Conservation (phyloP, 92 coral and sea anemone genomes). For the Porites lobata region DNA sequence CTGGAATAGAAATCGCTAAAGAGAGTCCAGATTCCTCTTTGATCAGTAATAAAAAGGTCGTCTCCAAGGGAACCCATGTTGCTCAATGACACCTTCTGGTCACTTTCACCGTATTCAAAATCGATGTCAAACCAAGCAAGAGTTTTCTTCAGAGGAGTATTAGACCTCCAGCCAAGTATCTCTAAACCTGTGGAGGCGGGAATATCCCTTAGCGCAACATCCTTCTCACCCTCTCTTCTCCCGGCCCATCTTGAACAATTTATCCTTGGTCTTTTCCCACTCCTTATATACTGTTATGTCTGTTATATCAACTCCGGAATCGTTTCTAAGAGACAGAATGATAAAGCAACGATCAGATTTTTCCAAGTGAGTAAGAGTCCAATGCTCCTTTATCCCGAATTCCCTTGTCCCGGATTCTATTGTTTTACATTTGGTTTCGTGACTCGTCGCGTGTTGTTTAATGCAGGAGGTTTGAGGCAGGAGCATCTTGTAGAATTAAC, state of each 20-base stretch:
- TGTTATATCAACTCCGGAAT: not conserved
- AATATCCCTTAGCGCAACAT: slow-evolving; percentile 4
- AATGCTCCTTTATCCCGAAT: too few relatives aligned
- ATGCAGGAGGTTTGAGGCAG: too few relatives aligned
- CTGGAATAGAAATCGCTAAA: slow-evolving; percentile 25
- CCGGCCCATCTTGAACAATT: slow-evolving; percentile 8
- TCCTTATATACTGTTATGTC: not conserved
- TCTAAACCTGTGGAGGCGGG: slow-evolving; percentile 18
- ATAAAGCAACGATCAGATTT: too few relatives aligned
- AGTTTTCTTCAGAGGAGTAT: slow-evolving; percentile 12
- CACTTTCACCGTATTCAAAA: slow-evolving; percentile 20
- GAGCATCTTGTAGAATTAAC: too few relatives aligned
- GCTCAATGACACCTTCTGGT: not conserved
- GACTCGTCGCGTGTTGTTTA: too few relatives aligned
- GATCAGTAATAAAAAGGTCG: slow-evolving; percentile 28
- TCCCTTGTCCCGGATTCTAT: too few relatives aligned
- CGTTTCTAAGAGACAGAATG: slow-evolving; percentile 1
- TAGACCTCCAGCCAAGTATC: slow-evolving; percentile 9
- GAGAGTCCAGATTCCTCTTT: slow-evolving; percentile 34
- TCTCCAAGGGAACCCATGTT: slow-evolving; percentile 15
- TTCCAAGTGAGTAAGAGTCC: too few relatives aligned
- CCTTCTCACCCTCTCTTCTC: slow-evolving; percentile 9
- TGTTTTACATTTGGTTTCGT: too few relatives aligned
- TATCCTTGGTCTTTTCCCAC: not conserved
- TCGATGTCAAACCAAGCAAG: slow-evolving; percentile 14